Base-by-base conservation (phyloP, 2,888 invertebrate species). In the Drosophila cyrtoloma region DNA sequence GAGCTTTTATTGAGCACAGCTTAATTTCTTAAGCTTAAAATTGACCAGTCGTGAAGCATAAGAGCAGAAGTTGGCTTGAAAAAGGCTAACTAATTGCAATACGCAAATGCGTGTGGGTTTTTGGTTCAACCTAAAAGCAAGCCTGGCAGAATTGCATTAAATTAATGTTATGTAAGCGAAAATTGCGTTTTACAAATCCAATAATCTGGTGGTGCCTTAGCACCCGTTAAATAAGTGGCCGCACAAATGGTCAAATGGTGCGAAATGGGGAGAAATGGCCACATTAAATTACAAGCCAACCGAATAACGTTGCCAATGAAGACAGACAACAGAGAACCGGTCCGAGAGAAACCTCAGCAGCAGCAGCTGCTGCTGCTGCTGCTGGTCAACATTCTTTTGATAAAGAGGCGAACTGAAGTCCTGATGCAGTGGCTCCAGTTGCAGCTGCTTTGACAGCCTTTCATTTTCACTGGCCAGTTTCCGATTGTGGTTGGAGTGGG, bases 181-280 rank as follows among this genome's bases (percentile, higher is more conserved):
- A 85, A 85, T 83, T 77, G 79, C 86, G 77, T 85, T 87, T 87
- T 71, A 73, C 83, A 85, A 85, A 85, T 87, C 79, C 83, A 87
- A 85, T 85, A 47, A 47, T 47, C 47, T 47, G 47, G 47, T 47
- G 47, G 79, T 83, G 85, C 75, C 67, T 72, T 33, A 57, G 56
- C 53, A 59, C 28, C 60, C 56, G 56, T 61, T 72, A 77, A 77
- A 79, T 63, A 68, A 72, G 76, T 66, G 68, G 68, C 62, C n/a
- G n/a, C 28, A 59, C 68, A 67, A 75, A 75, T 75, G 71, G 79
- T 67, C 61, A 75, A 60, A 70, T 74, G 59, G 70, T 53, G 67
- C 14, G 67, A 33, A 22, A 50, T 47, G 47, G 47, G 16, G 26
- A 16, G 47, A 63, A 39, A 58, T 79, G 82, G 71, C 62, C 82